phyloP scores from a whole-genome alignment of 2,113 vertebrate species.

The Engystomops pustulosus region DNA sequence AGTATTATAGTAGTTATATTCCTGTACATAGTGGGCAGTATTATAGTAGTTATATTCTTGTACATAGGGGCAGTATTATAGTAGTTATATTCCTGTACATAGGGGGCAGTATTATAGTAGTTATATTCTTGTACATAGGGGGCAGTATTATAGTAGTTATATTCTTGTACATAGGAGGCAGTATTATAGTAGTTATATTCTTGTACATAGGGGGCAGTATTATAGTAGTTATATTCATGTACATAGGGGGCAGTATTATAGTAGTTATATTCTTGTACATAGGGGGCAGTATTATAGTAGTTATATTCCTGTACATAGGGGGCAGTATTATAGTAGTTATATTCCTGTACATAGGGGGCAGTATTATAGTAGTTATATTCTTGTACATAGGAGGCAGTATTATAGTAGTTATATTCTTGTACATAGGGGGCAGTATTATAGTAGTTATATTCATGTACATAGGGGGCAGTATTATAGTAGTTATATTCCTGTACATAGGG shows the following conservation, averaged over 20 bases:
- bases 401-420: constrained; percentile 5
- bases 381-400: constrained; percentile 6
- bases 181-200: constrained; percentile 5
- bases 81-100: constrained; percentile 12
- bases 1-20: constrained; percentile 10
- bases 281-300: background rate
- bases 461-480: constrained; percentile 9
- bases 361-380: constrained; percentile 12
- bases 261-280: constrained; percentile 1
- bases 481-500: background rate
- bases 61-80: background rate
- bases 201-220: background rate
- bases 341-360: background rate
- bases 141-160: background rate
- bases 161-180: background rate
- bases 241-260: background rate
- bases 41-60: background rate
- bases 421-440: constrained; percentile 4
- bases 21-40: background rate
- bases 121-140: background rate
- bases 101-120: background rate
- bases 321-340: too few relatives aligned
- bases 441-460: constrained; percentile 1
- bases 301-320: background rate
- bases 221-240: constrained; percentile 5